Base-by-base conservation (phyloP, 2,797 vertebrate genomes). In the Knipowitschia caucasica region DNA sequence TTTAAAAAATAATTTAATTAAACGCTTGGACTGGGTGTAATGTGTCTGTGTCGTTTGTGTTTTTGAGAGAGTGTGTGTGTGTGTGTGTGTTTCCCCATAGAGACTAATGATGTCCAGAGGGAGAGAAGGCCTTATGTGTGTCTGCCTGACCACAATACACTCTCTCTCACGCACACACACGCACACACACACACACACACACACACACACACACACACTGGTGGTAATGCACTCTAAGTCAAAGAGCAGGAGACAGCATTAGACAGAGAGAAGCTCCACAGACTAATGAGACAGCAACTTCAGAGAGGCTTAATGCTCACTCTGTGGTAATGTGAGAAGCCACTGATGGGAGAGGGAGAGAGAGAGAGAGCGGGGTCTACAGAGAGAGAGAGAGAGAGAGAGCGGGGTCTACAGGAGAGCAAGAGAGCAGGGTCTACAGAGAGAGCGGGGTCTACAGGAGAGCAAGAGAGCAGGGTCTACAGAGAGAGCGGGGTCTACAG, bases 41-140 rank as follows among this genome's bases (percentile, higher is more conserved):
- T 7, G 17, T 36, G 23, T 55, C 50, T 34, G 7, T 62, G 68
- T 25, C 58, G 63, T 67, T 64, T 67, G 47, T 53, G 53, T 53
- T 17, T 45, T n/a, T n/a, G n/a, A n/a, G n/a, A n/a, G n/a, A n/a
- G 14, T 21, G 40, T 31, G 55, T 47, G 31, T 51, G 59, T 20
- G 53, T 34, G 3, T 33, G 40, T 0, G 14, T 43, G 36, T 49
- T 18, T 63, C 30, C 49, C 53, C 39, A 56, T 51, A 29, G 31
- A 71, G 61, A 59, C 64, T 77, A 80, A 77, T 75, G 71, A 80
- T 68, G 69, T 75, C 69, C 63, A 51, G 21, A 1, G 69, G 71
- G 69, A 75, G 45, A 21, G 29, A n/a, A 10, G 55, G 40, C 54
- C 53, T 62, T 62, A 57, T 51, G 62, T 57, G 56, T 49, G 59